These are phyloP conservation scores for Ciona savignyi DNA, from an alignment of 23 tunicate species.

Conservation along the genomic window DNA sequence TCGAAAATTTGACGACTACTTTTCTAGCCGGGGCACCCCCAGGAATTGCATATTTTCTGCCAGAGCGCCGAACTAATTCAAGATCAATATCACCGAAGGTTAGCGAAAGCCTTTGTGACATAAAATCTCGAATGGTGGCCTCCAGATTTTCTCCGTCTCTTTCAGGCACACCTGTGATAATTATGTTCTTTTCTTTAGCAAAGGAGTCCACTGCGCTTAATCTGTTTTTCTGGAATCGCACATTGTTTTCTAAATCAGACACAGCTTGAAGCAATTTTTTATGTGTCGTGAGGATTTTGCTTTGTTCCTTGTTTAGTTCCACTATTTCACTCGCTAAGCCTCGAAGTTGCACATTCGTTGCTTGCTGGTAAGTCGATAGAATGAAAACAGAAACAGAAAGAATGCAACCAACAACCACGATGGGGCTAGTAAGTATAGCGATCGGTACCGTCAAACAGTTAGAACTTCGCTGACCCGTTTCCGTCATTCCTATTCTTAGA, in stretches of 20 bases:
- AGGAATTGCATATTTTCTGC: too few relatives aligned
- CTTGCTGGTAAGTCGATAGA: background rate
- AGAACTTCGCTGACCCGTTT: too few relatives aligned
- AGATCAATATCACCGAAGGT: slow-evolving; percentile 13
- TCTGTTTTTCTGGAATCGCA: background rate
- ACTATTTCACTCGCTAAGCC: background rate
- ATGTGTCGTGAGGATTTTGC: background rate
- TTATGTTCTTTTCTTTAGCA: slow-evolving; percentile 14
- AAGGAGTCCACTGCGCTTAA: background rate
- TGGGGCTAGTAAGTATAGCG: too few relatives aligned
- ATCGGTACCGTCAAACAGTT: too few relatives aligned
- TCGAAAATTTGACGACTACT: too few relatives aligned
- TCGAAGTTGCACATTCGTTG: background rate
- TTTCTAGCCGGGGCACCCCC: too few relatives aligned
- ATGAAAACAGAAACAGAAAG: background rate
- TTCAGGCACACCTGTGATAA: slow-evolving; percentile 28
- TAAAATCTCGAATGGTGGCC: slow-evolving; percentile 15
- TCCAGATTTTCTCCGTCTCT: slow-evolving; percentile 24
- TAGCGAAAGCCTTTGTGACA: slow-evolving; percentile 1
- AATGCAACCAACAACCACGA: background rate
- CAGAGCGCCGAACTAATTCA: slow-evolving; percentile 21
- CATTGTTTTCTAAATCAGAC: slow-evolving; percentile 5
- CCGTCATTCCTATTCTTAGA: too few relatives aligned
- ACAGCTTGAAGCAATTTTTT: background rate
- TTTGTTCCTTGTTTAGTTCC: slow-evolving; percentile 4